Base-by-base conservation (phyloP, 2,113 vertebrate species). In the Varanus salvator region DNA sequence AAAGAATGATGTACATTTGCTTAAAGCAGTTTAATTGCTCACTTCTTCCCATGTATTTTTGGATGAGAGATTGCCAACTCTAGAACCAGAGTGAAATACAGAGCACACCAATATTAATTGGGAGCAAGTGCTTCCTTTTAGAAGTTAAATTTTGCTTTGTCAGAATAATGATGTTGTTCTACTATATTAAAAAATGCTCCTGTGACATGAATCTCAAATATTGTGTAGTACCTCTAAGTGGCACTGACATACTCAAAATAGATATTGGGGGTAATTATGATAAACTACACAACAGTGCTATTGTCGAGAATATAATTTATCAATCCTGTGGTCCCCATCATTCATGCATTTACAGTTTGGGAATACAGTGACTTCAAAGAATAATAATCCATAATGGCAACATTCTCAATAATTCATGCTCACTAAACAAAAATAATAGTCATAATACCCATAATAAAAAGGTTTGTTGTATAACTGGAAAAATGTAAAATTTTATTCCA, bases 401-500 rank as follows among this genome's bases (percentile, higher is more conserved):
- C 91, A 94, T 91, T 95, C 92, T 96, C 96, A 91, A 95, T 95
- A 95, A 81, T 94, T 96, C 96, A 96, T 97, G 97, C 93, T 95
- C 96, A 96, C 97, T 95, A 97, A 92, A 97, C 95, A 96, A 97
- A 64, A 96, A 96, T 89, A 97, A 96, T 84, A 87, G 38, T 87
- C 85, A 21, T 90, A 85, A 90, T 90, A 85, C 66, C 77, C 72
- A 77, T 89, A 76, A 89, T 84, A 78, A 97, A 97, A 97, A 96
- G 93, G 92, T 96, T 97, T 95, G 95, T 95, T 97, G 95, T 96
- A 96, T 96, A 97, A 97, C 97, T 98, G 97, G 98, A 99, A 99
- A 98, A 98, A 98, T 98, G 97, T 98, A 98, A 98, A 98, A 98
- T 98, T 98, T 98, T 98, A 98, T 98, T 99, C 98, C 98, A 98